Evolutionary conservation across 1,140 invertebrate species (phyloP).

Genomic region (Neodiprion virginianus): DNA sequence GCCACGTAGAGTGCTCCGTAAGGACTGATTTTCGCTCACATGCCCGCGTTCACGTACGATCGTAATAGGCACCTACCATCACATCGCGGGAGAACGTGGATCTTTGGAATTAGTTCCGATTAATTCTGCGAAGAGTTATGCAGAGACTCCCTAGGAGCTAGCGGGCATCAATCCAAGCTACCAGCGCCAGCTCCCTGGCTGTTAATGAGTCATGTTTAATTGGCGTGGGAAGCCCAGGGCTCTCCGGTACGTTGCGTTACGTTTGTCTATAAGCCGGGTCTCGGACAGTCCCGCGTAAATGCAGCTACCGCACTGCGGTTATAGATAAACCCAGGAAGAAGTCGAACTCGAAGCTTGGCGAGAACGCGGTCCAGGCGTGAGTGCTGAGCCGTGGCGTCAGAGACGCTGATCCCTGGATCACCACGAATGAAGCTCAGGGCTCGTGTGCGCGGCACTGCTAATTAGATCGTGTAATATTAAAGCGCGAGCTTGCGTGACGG

Average conservation of each 20-base stretch:
- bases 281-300: background rate
- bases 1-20: too few species aligned
- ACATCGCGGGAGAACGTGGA: slow-evolving; percentile 33
- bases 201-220: slow-evolving; percentile 65
- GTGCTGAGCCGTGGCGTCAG: background rate
- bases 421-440: background rate
- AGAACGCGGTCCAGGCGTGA: background rate
- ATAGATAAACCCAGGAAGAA: background rate
- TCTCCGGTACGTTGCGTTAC: slow-evolving; percentile 49
- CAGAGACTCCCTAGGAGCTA: slow-evolving; percentile 31
- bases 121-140: slow-evolving; percentile 52
- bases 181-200: slow-evolving; percentile 45
- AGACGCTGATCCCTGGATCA: background rate
- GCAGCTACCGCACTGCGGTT: background rate
- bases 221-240: slow-evolving; percentile 60
- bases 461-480: background rate
- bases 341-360: too few species aligned
- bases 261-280: background rate
- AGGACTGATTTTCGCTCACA: too few species aligned
- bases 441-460: background rate
- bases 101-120: slow-evolving; percentile 57
- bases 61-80: background rate
- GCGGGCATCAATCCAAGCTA: slow-evolving; percentile 45
- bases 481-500: background rate
- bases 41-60: too few species aligned